Evolutionary conservation across 2,888 invertebrate genomes (phyloP), one percentile per base, ranked within the genome.

Genomic region (Chelonus formosanus): DNA sequence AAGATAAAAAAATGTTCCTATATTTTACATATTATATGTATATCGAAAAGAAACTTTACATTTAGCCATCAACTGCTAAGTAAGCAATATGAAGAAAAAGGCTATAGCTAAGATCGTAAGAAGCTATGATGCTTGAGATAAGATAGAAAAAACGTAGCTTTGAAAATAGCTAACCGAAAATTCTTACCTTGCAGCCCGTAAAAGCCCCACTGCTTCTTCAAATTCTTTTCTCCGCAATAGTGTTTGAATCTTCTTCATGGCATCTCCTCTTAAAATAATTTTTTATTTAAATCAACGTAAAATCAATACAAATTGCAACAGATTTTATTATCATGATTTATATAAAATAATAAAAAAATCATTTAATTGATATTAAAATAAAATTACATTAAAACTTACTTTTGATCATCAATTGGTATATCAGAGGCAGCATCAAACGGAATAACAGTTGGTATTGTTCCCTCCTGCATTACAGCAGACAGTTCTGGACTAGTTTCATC

Each of bases 391-490:
- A 31, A 48, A 58, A 84, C 86, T 82, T 86, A 94, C 95, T 93
- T 95, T 86, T 97, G 96, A 78, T 95, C 92, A 77, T 97, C 95
- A 67, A 95, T 91, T 50, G 92, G 89, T 47, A 89, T 88, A 73
- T 95, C 95, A 3, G 93, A 91, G 1, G 94, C 90, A 8, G 94
- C 94, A 85, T 96, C 96, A 81, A 95, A 95, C 0, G 96, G 96
- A 67, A 91, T 87, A 59, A 91, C 88, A 75, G 89, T 88, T 1
- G 90, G 88, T 73, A 90, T 87, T 60, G 86, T 85, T 8, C 86
- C 88, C 10, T 87, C 84, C 59, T 87, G 84, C 64, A 92, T 84
- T 2, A 90, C 87, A 4, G 85, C 87, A 8, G 89, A 88, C 53
- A 92, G 75, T 78, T 90, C 89, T n/a, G 88, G 85, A 6, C 89